These are phyloP conservation scores for Saimiri boliviensis DNA, from an alignment of 2,113 vertebrate species.

Conservation along the genomic window DNA sequence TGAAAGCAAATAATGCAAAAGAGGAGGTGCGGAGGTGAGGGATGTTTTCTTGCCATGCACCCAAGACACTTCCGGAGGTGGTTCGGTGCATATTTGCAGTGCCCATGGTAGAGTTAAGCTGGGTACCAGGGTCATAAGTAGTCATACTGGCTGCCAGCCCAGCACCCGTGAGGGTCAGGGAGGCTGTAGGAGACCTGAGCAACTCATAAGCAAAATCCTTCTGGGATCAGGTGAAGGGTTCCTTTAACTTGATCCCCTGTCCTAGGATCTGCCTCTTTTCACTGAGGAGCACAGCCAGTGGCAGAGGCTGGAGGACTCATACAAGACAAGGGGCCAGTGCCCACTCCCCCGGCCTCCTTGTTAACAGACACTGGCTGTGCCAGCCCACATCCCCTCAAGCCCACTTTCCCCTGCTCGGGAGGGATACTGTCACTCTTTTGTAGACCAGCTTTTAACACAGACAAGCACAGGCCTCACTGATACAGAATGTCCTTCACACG, in stretches of 20 bases:
- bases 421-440: background rate
- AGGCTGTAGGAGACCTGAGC: background rate
- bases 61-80: background rate
- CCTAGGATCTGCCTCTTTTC: background rate
- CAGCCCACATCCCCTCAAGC: too few species aligned
- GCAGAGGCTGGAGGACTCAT: background rate
- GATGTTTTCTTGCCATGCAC: background rate
- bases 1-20: background rate
- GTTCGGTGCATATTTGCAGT: background rate
- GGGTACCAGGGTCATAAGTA: background rate
- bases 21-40: background rate
- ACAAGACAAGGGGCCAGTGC: background rate
- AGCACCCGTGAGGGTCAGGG: background rate
- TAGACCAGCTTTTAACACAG: background rate
- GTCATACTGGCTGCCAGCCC: background rate
- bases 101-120: background rate
- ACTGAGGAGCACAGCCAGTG: background rate
- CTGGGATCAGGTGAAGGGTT: background rate
- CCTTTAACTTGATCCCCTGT: background rate
- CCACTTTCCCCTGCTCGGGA: fast-evolving
- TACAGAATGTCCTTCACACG: background rate
- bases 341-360: background rate
- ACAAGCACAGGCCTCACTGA: too few species aligned
- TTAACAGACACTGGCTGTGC: fast-evolving
- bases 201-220: background rate